phyloP scores from a whole-genome alignment of 1,140 invertebrate genomes.

The Heliconius himera region DNA sequence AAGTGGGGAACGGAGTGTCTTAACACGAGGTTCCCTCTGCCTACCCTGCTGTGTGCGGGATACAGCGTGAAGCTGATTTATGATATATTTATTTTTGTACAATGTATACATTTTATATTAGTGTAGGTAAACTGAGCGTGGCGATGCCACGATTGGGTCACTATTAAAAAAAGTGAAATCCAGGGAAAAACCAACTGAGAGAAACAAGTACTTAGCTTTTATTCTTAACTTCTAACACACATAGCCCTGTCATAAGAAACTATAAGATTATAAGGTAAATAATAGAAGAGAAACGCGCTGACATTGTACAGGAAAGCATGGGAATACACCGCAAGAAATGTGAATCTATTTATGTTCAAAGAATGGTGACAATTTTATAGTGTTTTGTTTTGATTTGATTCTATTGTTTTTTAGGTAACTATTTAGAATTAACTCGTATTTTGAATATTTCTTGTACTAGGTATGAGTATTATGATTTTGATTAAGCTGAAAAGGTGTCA shows the following conservation, averaged over 20 bases:
- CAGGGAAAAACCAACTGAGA: neutral
- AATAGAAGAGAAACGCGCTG: constrained; percentile 33
- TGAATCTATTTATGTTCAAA: constrained; percentile 19
- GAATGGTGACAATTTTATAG: constrained; percentile 5
- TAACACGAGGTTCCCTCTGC: no score
- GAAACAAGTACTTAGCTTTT: neutral
- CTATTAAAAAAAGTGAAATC: neutral
- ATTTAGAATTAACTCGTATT: no score
- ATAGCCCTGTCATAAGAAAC: constrained; percentile 20
- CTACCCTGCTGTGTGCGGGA: no score
- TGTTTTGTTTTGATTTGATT: neutral
- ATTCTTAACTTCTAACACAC: neutral
- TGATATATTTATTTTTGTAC: no score
- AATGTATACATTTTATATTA: no score
- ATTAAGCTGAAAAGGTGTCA: no score
- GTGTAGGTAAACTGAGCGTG: no score
- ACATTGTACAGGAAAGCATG: constrained; percentile 32
- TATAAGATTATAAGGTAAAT: neutral
- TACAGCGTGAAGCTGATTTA: no score
- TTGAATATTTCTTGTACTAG: no score
- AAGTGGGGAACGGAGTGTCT: no score
- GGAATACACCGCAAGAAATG: constrained; percentile 33
- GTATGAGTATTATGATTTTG: no score
- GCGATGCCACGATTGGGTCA: no score
- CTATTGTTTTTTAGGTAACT: neutral